Percentiles rank a stretch among this genome's conserved stretches.
These are phyloP conservation scores for Polyommatus icarus DNA, from an alignment of 2,888 invertebrate genomes.

Conservation along the genomic window DNA sequence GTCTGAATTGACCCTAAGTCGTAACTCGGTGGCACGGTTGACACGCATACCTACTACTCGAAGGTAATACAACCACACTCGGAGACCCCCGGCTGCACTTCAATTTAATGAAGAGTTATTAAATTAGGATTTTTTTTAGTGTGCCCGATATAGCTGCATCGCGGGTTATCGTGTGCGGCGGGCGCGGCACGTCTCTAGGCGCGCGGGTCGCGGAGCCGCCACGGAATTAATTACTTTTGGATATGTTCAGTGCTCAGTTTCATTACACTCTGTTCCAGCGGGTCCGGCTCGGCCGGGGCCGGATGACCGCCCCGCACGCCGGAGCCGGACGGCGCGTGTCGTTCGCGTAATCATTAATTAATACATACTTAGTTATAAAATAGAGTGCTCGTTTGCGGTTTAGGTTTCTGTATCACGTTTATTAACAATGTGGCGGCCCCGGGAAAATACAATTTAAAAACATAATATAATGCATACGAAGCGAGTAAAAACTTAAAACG, in stretches of 20 bases:
- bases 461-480: neutral
- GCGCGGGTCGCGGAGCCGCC: slow-evolving; percentile 60
- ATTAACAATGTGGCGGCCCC: neutral
- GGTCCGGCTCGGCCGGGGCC: slow-evolving; percentile 33
- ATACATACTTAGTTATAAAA: neutral
- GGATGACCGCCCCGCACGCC: neutral
- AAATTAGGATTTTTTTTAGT: too few species aligned
- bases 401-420: slow-evolving; percentile 16
- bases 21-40: too few species aligned
- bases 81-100: too few species aligned
- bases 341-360: neutral
- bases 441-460: neutral
- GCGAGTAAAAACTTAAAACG: too few species aligned
- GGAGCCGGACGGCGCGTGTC: neutral
- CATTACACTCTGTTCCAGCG: slow-evolving; percentile 69
- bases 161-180: neutral
- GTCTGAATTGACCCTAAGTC: too few species aligned
- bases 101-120: too few species aligned
- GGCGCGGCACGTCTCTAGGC: slow-evolving; percentile 51
- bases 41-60: too few species aligned
- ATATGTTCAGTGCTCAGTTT: slow-evolving; percentile 76
- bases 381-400: slow-evolving; percentile 3
- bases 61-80: neutral
- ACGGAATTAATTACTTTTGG: slow-evolving; percentile 76
- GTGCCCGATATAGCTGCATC: neutral